Evolutionary conservation across 2,888 invertebrate species (phyloP).

Genomic region (Mamestra brassicae): DNA sequence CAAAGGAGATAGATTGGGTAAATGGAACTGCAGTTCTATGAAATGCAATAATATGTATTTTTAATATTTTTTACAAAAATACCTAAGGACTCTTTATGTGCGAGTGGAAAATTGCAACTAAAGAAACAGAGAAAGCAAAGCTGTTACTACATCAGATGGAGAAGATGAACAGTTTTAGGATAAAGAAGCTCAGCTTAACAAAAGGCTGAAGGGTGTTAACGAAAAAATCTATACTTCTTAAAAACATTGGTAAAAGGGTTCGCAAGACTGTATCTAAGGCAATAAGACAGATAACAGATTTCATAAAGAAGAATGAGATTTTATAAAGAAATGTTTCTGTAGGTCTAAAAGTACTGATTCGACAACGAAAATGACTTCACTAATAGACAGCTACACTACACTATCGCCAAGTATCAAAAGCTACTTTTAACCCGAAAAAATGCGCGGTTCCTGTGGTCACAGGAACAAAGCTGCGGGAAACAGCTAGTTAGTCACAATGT

Average conservation of each 20-base stretch:
- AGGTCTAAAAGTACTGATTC: neutral
- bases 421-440: neutral
- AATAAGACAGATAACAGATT: no score
- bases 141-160: neutral
- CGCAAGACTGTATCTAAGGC: no score
- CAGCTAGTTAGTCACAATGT: neutral
- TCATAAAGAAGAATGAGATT: no score
- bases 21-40: conserved; percentile 11
- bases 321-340: no score
- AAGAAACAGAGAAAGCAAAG: neutral
- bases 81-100: neutral
- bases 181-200: neutral
- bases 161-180: neutral
- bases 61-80: no score
- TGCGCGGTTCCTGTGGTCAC: neutral
- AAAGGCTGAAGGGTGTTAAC: neutral
- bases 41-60: no score
- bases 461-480: neutral
- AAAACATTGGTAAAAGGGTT: no score
- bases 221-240: no score
- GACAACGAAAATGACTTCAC: neutral
- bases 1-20: conserved; percentile 16
- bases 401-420: neutral
- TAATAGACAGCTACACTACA: neutral
- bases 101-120: neutral